Evolutionary conservation across 2,797 vertebrate species (phyloP).

Genomic region (Neomorphus geoffroyi): DNA sequence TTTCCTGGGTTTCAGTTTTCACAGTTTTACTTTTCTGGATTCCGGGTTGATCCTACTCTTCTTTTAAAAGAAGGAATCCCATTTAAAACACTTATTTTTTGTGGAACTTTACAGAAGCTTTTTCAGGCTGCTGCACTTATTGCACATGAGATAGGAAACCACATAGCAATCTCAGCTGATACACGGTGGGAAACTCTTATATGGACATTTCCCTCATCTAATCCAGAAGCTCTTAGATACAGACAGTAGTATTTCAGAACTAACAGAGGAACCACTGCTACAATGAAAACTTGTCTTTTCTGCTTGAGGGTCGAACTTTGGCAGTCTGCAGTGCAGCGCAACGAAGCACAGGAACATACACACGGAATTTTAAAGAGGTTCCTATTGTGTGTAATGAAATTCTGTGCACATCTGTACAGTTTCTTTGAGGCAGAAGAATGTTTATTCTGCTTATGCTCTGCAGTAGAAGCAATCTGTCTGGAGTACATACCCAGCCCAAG

Average conservation of each 20-base stretch:
- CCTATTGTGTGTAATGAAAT: conserved; percentile 43
- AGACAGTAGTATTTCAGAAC: not conserved
- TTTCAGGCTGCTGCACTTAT: not conserved
- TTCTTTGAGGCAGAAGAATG: not conserved
- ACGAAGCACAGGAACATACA: conserved; percentile 13
- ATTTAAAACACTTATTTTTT: not conserved
- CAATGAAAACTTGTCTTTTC: not conserved
- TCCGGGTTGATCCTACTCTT: not conserved
- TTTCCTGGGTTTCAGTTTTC: not conserved
- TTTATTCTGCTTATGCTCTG: not conserved
- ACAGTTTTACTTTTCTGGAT: not conserved
- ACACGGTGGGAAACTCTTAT: not conserved
- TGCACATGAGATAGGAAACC: not conserved
- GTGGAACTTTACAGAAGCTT: not conserved
- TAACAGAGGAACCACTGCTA: not conserved
- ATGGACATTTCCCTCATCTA: not conserved
- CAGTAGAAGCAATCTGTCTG: not conserved
- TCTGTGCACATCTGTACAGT: conserved; percentile 18
- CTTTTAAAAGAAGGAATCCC: not conserved
- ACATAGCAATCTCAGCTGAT: not conserved
- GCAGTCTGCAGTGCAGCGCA: conserved; percentile 11
- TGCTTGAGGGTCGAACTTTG: not conserved
- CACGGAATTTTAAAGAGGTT: conserved; percentile 48
- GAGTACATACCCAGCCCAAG: not conserved
- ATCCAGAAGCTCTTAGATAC: not conserved